Evolutionary conservation across 2,888 invertebrate genomes (phyloP).

Genomic region (Cheilosia variabilis): DNA sequence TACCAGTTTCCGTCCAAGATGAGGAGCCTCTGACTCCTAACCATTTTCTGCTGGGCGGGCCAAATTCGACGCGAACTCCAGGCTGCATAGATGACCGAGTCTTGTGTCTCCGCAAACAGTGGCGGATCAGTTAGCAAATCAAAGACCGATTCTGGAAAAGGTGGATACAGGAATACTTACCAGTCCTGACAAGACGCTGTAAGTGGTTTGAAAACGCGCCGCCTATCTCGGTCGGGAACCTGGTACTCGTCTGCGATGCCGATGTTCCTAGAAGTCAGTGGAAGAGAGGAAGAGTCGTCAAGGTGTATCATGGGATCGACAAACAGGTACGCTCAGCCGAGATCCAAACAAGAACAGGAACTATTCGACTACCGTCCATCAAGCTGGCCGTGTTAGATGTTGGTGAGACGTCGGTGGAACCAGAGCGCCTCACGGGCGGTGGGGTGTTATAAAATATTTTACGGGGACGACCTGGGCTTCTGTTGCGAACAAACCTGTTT

Average conservation of each 20-base stretch:
- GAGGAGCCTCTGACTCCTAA: not conserved
- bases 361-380: too few relatives aligned
- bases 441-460: not conserved
- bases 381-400: not conserved
- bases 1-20: not conserved
- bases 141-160: not conserved
- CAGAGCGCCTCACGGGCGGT: constrained; percentile 1
- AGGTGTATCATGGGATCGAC: not conserved
- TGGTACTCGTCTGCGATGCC: not conserved
- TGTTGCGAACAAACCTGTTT: too few relatives aligned
- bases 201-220: not conserved
- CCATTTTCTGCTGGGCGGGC: not conserved
- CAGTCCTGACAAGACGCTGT: not conserved
- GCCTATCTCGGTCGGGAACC: not conserved
- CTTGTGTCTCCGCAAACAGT: not conserved
- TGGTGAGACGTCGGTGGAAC: not conserved
- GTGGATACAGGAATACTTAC: not conserved
- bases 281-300: not conserved
- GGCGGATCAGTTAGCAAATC: not conserved
- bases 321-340: not conserved
- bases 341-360: not conserved
- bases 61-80: too few relatives aligned
- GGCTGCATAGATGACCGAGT: too few relatives aligned
- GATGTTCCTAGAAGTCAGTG: not conserved
- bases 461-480: too few relatives aligned